Evolutionary conservation across 2,888 invertebrate genomes (phyloP).

Genomic region (Latheticus oryzae): DNA sequence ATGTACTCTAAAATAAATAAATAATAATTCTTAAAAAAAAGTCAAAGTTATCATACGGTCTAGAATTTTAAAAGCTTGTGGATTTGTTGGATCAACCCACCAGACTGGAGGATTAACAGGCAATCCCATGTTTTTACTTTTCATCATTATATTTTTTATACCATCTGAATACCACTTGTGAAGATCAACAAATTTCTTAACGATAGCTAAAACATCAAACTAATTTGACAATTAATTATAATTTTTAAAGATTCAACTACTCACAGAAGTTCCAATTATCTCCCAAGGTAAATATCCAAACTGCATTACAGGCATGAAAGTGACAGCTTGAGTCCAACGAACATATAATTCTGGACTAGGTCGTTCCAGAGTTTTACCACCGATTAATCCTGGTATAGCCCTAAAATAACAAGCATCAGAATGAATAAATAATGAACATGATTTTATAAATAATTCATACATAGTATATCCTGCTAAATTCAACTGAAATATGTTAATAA

Average conservation of each 20-base stretch:
- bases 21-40: constrained; percentile 16
- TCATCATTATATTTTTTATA: constrained; percentile 72
- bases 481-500: constrained; percentile 76
- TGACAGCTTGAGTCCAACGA: constrained; percentile 80
- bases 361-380: constrained; percentile 44
- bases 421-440: no score
- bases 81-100: constrained; percentile 81
- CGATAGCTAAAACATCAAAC: constrained; percentile 71
- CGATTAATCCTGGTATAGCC: constrained; percentile 27
- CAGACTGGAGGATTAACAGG: constrained; percentile 85
- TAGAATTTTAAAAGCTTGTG: constrained; percentile 69
- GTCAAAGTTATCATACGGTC: constrained; percentile 65
- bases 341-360: constrained; percentile 75
- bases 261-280: constrained; percentile 2
- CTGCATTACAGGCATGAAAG: constrained; percentile 81
- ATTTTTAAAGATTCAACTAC: not conserved
- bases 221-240: no score
- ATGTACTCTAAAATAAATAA: constrained; percentile 73
- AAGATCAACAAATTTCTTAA: constrained; percentile 72
- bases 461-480: constrained; percentile 63
- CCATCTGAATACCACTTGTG: constrained; percentile 72
- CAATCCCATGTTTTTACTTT: constrained; percentile 70
- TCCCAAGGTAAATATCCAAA: constrained; percentile 84
- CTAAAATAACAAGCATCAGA: not conserved
- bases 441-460: constrained; percentile 36